Evolutionary conservation across 2,113 vertebrate genomes (phyloP).

Genomic region (Petaurus breviceps): DNA sequence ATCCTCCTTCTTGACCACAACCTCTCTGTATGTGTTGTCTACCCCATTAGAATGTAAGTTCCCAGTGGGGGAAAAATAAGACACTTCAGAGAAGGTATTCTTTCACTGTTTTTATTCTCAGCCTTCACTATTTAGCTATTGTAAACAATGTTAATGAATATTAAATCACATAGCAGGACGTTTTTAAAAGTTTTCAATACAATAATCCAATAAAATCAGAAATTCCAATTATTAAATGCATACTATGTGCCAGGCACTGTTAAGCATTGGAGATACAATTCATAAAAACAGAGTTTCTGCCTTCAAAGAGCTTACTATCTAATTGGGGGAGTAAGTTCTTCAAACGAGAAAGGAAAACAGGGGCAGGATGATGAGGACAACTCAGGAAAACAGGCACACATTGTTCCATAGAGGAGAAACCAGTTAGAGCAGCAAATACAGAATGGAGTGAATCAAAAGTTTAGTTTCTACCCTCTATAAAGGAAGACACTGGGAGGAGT

Average conservation of each 20-base stretch:
- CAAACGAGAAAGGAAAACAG: background rate
- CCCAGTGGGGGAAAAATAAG: background rate
- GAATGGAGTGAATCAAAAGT: background rate
- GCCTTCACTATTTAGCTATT: background rate
- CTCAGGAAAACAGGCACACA: fast-evolving
- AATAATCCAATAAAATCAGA: background rate
- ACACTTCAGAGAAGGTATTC: background rate
- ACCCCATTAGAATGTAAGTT: background rate
- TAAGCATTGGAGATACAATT: background rate
- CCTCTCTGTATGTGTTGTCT: background rate
- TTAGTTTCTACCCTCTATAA: background rate
- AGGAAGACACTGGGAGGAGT: background rate
- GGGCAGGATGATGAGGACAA: background rate
- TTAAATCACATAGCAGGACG: background rate
- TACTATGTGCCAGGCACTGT: background rate
- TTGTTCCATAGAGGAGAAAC: background rate
- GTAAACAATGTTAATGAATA: background rate
- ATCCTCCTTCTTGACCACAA: background rate
- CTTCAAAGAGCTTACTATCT: background rate
- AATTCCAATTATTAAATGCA: background rate
- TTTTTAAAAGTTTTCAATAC: background rate
- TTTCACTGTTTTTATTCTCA: background rate
- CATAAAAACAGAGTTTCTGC: background rate
- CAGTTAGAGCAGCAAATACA: background rate
- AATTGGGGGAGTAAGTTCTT: background rate